Base-by-base conservation (phyloP, 2,888 invertebrate genomes). In the Endotricha flammealis region DNA sequence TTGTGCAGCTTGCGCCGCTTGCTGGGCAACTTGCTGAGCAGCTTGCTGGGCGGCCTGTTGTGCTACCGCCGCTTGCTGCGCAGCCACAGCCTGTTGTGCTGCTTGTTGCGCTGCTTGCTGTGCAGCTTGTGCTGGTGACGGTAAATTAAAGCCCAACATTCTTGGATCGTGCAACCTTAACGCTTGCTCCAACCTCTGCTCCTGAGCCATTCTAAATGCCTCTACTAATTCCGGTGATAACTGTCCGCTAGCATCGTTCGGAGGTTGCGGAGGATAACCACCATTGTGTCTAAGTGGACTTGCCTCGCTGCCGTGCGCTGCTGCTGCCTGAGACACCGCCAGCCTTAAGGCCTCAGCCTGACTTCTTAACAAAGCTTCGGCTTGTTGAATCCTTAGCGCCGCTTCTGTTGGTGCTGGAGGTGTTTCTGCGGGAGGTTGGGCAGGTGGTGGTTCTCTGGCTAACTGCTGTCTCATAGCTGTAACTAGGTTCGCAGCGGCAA, bases 341-440 rank as follows among this genome's bases (percentile, higher is more conserved):
- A 95, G 74, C 57, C 95, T 88, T 22, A 96, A 85, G 0, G 95
- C 95, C 70, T 95, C 95, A 0, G 95, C 95, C 63, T 96, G 95
- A 52, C 94, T 93, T 62, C 95, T 88, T 12, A 96, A 81, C 33
- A 95, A 83, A 0, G 93, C 93, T 70, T 95, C 95, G 1, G 94
- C 93, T 57, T 92, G 92, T 61, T 94, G 94, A 83, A 93, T 91
- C 46, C 92, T 82, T 25, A 92, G 62, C 1, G 91, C 88, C 12
- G 91, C 89, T 67, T 95, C 95, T 0, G 93, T 93, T 44, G 95
- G 95, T 20, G 93, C 93, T 44, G 95, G 89, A 1, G 95, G 87
- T 8, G 95, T 88, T 32, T 93, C 93, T 50, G 94, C 91, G 1
- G 93, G 92, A 22, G 91, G 91, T 55, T 93, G 94, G 71, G 91